phyloP scores from a whole-genome alignment of 2,113 vertebrate genomes.

The Hystrix cristata region DNA sequence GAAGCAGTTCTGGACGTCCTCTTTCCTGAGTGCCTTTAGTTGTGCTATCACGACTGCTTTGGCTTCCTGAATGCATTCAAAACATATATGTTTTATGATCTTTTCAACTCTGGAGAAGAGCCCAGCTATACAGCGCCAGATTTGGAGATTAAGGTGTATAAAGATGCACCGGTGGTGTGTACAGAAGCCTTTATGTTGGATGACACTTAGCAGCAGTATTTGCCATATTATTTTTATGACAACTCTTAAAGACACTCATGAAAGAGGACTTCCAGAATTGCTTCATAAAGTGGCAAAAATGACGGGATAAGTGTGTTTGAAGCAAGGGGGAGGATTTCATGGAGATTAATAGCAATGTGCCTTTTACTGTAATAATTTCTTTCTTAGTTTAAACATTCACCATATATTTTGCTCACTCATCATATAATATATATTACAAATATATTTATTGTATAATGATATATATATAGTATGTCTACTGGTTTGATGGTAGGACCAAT shows the following conservation, averaged over 20 bases:
- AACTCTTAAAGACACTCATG: neutral
- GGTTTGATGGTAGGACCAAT: neutral
- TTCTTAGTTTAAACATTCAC: neutral
- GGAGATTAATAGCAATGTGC: neutral
- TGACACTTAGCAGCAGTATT: too few species aligned
- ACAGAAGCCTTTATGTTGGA: neutral
- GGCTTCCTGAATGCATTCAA: neutral
- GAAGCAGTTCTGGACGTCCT: neutral
- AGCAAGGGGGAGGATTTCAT: neutral
- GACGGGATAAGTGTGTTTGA: too few species aligned
- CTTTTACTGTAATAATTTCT: neutral
- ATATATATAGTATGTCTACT: too few species aligned
- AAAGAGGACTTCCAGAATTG: neutral
- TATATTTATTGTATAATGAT: neutral
- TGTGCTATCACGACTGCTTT: neutral
- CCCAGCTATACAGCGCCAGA: neutral
- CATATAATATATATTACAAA: neutral
- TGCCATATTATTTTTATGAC: neutral
- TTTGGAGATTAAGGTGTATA: neutral
- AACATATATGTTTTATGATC: neutral
- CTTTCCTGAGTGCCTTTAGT: neutral
- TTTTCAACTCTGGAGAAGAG: neutral
- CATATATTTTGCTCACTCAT: neutral
- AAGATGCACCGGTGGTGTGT: neutral
- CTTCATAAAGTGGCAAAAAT: neutral